These are phyloP conservation scores for Achlya flavicornis DNA, from an alignment of 2,888 invertebrate species.

Conservation along the genomic window DNA sequence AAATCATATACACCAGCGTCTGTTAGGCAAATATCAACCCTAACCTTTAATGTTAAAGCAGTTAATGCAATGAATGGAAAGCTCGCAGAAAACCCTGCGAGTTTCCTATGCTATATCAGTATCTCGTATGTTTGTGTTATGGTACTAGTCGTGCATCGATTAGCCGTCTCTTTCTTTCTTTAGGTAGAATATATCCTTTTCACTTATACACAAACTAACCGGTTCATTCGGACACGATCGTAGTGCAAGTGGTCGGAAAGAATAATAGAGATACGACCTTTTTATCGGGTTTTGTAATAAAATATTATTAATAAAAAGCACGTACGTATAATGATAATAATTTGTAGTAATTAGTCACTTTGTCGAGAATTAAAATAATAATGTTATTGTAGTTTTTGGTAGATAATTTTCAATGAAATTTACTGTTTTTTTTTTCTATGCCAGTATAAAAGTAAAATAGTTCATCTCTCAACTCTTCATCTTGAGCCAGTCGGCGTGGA, in stretches of 20 bases:
- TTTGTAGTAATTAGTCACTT: not conserved
- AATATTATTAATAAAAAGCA: slow-evolving; percentile 25
- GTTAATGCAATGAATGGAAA: slow-evolving; percentile 22
- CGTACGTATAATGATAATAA: slow-evolving; percentile 16
- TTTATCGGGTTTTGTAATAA: slow-evolving; percentile 38
- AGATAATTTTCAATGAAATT: too few species aligned
- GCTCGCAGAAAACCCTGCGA: slow-evolving; percentile 50
- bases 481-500: too few species aligned
- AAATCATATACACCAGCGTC: slow-evolving; percentile 28
- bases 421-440: too few species aligned
- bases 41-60: slow-evolving; percentile 17
- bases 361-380: not conserved
- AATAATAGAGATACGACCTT: slow-evolving; percentile 46
- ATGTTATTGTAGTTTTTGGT: too few species aligned
- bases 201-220: slow-evolving; percentile 54
- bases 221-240: slow-evolving; percentile 60
- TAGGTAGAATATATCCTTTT: slow-evolving; percentile 32
- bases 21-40: slow-evolving; percentile 25
- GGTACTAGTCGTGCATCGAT: slow-evolving; percentile 53
- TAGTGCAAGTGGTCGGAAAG: slow-evolving; percentile 47
- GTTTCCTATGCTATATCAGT: slow-evolving; percentile 50
- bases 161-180: slow-evolving; percentile 46
- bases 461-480: too few species aligned
- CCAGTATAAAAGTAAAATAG: too few species aligned
- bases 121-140: slow-evolving; percentile 63